phyloP scores from a whole-genome alignment of 2,888 invertebrate genomes.

The Drosophila fulvimacula region DNA sequence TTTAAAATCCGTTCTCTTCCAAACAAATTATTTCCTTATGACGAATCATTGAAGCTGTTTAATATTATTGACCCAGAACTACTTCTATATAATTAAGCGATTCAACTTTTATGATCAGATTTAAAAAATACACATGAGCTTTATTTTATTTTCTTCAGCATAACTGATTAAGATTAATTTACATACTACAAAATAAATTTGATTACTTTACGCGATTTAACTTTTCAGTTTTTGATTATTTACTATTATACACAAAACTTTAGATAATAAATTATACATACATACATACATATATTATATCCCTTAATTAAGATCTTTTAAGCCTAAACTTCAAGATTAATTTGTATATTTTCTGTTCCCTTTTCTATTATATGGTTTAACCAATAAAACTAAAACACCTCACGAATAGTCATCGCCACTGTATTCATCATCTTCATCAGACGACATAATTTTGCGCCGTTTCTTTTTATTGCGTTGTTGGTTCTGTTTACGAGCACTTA shows the following conservation, averaged over 20 bases:
- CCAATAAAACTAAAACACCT: constrained; percentile 43
- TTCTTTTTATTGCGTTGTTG: constrained; percentile 84
- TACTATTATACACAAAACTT: constrained; percentile 46
- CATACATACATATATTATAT: constrained; percentile 51
- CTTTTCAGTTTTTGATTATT: constrained; percentile 37
- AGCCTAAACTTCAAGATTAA: constrained; percentile 31
- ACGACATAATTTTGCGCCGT: constrained; percentile 86
- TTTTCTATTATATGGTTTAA: constrained; percentile 33
- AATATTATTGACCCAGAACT: not conserved
- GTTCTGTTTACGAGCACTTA: constrained; percentile 64
- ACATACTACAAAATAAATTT: constrained; percentile 36
- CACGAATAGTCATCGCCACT: constrained; percentile 86
- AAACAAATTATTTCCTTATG: not conserved
- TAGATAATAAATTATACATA: constrained; percentile 58
- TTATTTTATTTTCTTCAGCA: constrained; percentile 36
- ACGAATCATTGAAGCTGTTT: not conserved
- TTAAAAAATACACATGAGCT: constrained; percentile 51
- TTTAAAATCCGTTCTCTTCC: no score
- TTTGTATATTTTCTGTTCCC: constrained; percentile 20
- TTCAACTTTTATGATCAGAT: constrained; percentile 19
- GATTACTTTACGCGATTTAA: constrained; percentile 20
- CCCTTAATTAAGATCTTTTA: constrained; percentile 43
- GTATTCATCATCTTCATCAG: constrained; percentile 88
- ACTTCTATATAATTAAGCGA: not conserved
- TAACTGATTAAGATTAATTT: constrained; percentile 31